Percentiles rank a stretch among this genome's conserved stretches.
Conservation (phyloP, 2,797 vertebrate species). For the Sebastes flavidus region DNA sequence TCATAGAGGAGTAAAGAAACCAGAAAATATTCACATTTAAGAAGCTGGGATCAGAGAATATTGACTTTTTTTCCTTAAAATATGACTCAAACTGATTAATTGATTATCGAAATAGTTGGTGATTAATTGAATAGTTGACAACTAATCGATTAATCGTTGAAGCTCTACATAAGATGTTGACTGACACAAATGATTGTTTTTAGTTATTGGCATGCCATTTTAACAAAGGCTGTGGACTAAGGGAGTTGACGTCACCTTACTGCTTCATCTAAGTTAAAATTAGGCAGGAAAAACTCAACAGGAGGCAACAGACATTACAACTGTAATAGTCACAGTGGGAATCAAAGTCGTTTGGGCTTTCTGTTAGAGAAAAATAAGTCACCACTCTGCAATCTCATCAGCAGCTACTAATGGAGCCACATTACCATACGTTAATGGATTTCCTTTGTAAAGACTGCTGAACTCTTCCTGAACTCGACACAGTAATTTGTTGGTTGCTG, state of each 20-base stretch:
- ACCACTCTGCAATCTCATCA: neutral
- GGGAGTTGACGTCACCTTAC: neutral
- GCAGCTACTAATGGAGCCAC: neutral
- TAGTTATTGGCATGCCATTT: neutral
- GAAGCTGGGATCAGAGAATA: too few relatives aligned
- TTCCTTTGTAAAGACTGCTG: constrained; percentile 10
- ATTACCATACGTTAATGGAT: constrained; percentile 5
- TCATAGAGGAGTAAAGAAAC: too few relatives aligned
- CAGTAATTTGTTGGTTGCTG: neutral
- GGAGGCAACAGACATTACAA: neutral
- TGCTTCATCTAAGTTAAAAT: neutral
- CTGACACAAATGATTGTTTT: neutral
- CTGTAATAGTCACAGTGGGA: neutral
- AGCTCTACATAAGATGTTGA: neutral
- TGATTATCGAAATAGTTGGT: too few relatives aligned
- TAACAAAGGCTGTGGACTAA: neutral
- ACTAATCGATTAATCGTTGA: too few relatives aligned
- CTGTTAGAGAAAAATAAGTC: neutral
- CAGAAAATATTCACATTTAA: too few relatives aligned
- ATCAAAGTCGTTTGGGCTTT: neutral
- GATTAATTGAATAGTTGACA: too few relatives aligned
- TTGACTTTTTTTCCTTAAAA: too few relatives aligned
- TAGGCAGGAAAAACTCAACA: neutral
- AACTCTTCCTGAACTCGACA: neutral
- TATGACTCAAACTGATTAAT: too few relatives aligned